Base-by-base conservation (phyloP, 2,888 invertebrate species). In the Chaitophorus viminalis region DNA sequence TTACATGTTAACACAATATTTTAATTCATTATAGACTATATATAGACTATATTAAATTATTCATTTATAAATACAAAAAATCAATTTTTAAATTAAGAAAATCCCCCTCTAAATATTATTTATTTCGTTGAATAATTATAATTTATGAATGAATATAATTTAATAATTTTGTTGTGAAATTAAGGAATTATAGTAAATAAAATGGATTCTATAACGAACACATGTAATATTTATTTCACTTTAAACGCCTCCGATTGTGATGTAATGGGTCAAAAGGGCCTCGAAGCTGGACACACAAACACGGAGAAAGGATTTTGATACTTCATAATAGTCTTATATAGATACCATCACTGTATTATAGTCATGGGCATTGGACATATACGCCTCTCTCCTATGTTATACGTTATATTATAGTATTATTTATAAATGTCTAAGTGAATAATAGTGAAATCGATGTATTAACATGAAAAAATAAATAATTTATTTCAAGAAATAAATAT, bases 231-330 rank as follows among this genome's bases (percentile, higher is more conserved):
- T 75, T 75, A 65, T 87, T 74, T 75, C 74, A 46, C 39, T 87
- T 25, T 33, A 65, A 76, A 87, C 87, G 81, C 87, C 87, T 78
- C 39, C 25, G 39, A 87, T 72, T 29, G 75, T 87, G 81, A 81
- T 39, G 79, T 65, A 81, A 79, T 21, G 79, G 79, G 87, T 87
- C 87, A 87, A 75, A 86, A 31, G 86, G 81, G 72, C 79, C 60
- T 72, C 79, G n/a, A 72, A 54, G 33, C 81, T 46, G 81, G 87
- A 78, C 74, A 75, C 60, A 46, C 46, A 36, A n/a, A 39, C 18
- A 25, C 33, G 65, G 87, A 79, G 87, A 87, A 81, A 87, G 81
- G 87, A 74, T 79, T 86, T 78, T 36, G 60, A 87, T 79, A 79
- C 65, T 76, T 39, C 29, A 79, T 79, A 79, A 84, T 76, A 39